Percentiles rank a stretch among this genome's conserved stretches.
Conservation (phyloP, 2,113 vertebrate species). For the Cyphomyrus discorhynchus region DNA sequence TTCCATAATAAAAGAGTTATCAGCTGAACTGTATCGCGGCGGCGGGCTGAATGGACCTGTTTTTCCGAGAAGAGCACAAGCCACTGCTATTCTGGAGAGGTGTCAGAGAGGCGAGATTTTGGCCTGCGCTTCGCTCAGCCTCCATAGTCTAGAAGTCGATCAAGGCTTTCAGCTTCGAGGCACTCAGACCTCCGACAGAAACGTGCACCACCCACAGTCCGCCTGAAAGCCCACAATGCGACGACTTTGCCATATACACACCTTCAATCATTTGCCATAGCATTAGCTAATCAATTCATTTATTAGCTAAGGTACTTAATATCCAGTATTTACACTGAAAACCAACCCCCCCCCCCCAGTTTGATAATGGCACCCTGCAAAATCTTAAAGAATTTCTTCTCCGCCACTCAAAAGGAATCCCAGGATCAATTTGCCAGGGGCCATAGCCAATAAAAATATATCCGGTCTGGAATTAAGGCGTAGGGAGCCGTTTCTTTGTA, state of each 20-base stretch:
- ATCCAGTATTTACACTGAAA: not conserved
- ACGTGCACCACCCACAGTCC: not conserved
- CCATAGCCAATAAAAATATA: not conserved
- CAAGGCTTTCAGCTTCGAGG: not conserved
- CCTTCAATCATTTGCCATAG: not conserved
- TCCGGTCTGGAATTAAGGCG: not conserved
- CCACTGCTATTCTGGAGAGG: conserved; percentile 42
- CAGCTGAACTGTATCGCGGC: conserved; percentile 60
- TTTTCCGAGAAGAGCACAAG: conserved; percentile 56
- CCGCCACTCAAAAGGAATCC: not conserved
- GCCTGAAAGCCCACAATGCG: not conserved
- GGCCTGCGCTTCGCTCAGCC: conserved; percentile 32
- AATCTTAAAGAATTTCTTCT: not conserved
- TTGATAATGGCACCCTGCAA: not conserved
- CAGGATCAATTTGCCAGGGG: not conserved
- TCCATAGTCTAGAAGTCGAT: conserved; percentile 25
- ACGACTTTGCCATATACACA: not conserved
- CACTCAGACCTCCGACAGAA: not conserved
- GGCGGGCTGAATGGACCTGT: conserved; percentile 43
- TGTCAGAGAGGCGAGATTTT: conserved; percentile 37
- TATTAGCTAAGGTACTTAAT: not conserved
- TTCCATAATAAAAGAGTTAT: conserved; percentile 93
- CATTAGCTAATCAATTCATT: not conserved
- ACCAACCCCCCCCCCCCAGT: not conserved
- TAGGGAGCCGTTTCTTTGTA: not conserved